Evolutionary conservation across 1,140 invertebrate species (phyloP), one percentile per base, ranked within the genome.

Genomic region (Zaprionus taronus): DNA sequence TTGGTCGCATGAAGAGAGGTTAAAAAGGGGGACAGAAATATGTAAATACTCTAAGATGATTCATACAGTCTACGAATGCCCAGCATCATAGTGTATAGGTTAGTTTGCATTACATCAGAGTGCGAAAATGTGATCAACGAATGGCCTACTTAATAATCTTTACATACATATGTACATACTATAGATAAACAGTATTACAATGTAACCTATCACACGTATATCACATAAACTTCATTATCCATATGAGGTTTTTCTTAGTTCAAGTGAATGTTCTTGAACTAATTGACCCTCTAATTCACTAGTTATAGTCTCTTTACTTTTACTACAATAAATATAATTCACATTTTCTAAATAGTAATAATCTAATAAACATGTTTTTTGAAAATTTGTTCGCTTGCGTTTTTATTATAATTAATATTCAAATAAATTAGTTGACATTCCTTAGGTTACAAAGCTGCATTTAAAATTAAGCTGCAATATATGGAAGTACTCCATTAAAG

Each of bases 341-440:
- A 31, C 31, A 31, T 31, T 31, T 31, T 31, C 9, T 11, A 2
- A 31, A 31, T 31, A 9, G 2, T 9, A 3, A 31, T 31, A 31
- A 9, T 11, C 9, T 11, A 34, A 41, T 15, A 41, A 41, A 34
- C 36, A 38, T 38, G 36, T 38, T 4, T 38, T 34, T 47, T 47
- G 2, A 47, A 17, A 47, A 47, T 9, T 47, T 47, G 49, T 53
- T 53, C 49, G 49, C 17, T 26, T 53, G 22, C 24, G 15, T 31
- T 28, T 56, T 20, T 36, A 36, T 53, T 60, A 75, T n/a, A 55
- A 61, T 55, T 55, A 41, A 69, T 57, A 68, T 63, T 75, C 17
- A 75, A 57, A 70, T 51, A 75, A 71, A 53, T 75, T 53, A 58
- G n/a, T 58, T 58, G 44, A 73, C 34, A 55, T 28, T 38, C 14